These are phyloP conservation scores for Micronycteris hirsuta DNA, from an alignment of 2,113 vertebrate species.

Conservation along the genomic window DNA sequence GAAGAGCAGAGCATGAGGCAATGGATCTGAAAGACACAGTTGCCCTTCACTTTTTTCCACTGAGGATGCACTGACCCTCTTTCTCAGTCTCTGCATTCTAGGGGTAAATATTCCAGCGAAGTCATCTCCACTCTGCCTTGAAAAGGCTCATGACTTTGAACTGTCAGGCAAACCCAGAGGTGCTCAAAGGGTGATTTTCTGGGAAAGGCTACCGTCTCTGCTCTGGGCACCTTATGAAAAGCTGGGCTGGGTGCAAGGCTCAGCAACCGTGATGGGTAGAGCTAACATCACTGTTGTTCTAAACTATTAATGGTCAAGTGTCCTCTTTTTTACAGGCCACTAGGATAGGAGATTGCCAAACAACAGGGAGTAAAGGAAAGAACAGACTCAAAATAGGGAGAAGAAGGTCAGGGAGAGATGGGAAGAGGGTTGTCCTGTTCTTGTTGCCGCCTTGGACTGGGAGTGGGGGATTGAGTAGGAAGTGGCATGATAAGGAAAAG, in stretches of 20 bases:
- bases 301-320: not conserved
- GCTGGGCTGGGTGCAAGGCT: not conserved
- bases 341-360: not conserved
- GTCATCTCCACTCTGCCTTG: not conserved
- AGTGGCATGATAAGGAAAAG: not conserved
- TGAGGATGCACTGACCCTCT: not conserved
- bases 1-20: not conserved
- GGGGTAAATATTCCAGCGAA: not conserved
- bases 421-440: not conserved
- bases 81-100: not conserved
- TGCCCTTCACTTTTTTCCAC: not conserved
- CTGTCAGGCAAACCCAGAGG: not conserved
- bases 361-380: not conserved
- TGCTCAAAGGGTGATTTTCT: not conserved
- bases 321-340: not conserved
- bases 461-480: not conserved
- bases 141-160: not conserved
- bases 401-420: not conserved
- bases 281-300: not conserved
- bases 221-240: not conserved
- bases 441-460: not conserved
- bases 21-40: not conserved
- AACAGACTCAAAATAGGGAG: not conserved
- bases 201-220: not conserved
- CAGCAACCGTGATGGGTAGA: not conserved